Percentiles rank a stretch among this genome's conserved stretches.
phyloP scores from a whole-genome alignment of 1,140 invertebrate species.

The Teleogryllus occipitalis region DNA sequence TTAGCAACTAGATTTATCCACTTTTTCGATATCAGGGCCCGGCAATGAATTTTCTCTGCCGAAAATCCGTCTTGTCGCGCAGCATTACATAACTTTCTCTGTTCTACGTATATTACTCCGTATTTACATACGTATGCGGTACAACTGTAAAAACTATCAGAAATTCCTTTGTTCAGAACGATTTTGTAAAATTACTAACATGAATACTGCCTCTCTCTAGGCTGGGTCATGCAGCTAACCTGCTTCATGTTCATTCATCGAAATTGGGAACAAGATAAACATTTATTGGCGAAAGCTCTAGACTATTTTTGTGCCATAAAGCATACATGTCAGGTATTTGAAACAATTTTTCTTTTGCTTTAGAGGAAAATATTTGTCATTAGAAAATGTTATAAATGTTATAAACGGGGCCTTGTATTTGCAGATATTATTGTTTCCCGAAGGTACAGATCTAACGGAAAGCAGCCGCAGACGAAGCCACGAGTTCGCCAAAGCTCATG shows the following conservation, averaged over 20 bases:
- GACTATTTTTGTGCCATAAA: conserved; percentile 61
- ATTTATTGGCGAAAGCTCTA: conserved; percentile 54
- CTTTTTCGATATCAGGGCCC: no score
- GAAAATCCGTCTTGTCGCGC: no score
- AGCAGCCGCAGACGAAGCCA: conserved; percentile 62
- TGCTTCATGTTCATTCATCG: conserved; percentile 76
- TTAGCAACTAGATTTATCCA: no score
- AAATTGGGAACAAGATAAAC: conserved; percentile 67
- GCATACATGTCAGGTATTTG: conserved; percentile 43
- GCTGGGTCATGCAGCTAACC: conserved; percentile 84
- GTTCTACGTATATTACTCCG: no score
- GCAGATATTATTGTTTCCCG: conserved; percentile 73
- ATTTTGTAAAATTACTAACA: no score
- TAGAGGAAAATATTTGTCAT: neutral
- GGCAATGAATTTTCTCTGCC: no score
- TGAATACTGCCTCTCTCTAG: conserved; percentile 37
- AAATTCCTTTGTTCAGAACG: no score
- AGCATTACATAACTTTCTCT: no score
- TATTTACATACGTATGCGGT: no score
- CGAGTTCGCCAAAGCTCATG: conserved; percentile 59
- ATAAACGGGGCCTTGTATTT: conserved; percentile 19
- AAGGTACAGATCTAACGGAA: conserved; percentile 78
- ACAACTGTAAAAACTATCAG: no score
- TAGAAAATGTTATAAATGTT: neutral
- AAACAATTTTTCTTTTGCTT: no score